A percentile compares a stretch with the other conserved stretches of the same genome.
These are phyloP conservation scores for Phoxinus dragarum DNA, from an alignment of 2,797 vertebrate species.

Conservation along the genomic window DNA sequence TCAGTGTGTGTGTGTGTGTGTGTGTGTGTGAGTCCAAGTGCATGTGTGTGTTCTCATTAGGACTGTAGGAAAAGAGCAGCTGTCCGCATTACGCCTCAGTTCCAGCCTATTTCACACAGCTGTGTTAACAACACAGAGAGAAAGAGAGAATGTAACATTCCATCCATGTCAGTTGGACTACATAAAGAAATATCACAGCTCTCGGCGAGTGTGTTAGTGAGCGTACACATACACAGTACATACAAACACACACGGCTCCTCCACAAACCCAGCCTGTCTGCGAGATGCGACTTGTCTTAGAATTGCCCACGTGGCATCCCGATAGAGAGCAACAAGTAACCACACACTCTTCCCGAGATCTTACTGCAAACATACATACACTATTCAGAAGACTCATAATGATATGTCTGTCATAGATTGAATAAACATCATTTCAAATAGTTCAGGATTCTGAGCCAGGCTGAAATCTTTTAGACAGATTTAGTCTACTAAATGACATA, in stretches of 20 bases:
- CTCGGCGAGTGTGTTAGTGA: background rate
- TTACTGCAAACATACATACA: conserved; percentile 17
- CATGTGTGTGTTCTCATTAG: conserved; percentile 55
- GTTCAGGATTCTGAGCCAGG: conserved; percentile 17
- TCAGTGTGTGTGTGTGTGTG: conserved; percentile 13
- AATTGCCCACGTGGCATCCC: conserved; percentile 45
- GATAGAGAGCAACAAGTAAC: conserved; percentile 12
- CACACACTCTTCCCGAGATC: conserved; percentile 19
- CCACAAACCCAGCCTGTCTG: conserved; percentile 28
- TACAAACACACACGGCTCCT: background rate
- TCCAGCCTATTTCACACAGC: conserved; percentile 60
- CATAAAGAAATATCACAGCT: conserved; percentile 46
- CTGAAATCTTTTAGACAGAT: background rate
- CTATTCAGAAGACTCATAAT: conserved; percentile 29
- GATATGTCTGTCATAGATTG: conserved; percentile 30
- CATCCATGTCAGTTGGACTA: conserved; percentile 36
- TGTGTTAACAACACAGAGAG: conserved; percentile 53
- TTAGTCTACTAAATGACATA: conserved; percentile 35
- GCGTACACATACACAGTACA: background rate
- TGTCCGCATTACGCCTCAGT: conserved; percentile 56
- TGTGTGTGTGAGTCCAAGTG: conserved; percentile 28
- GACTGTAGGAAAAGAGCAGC: conserved; percentile 52
- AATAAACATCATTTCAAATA: conserved; percentile 31
- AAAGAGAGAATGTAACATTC: conserved; percentile 39
- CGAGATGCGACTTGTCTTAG: conserved; percentile 44